Evolutionary conservation across 2,113 vertebrate species (phyloP).

Genomic region (Gymnogyps californianus): DNA sequence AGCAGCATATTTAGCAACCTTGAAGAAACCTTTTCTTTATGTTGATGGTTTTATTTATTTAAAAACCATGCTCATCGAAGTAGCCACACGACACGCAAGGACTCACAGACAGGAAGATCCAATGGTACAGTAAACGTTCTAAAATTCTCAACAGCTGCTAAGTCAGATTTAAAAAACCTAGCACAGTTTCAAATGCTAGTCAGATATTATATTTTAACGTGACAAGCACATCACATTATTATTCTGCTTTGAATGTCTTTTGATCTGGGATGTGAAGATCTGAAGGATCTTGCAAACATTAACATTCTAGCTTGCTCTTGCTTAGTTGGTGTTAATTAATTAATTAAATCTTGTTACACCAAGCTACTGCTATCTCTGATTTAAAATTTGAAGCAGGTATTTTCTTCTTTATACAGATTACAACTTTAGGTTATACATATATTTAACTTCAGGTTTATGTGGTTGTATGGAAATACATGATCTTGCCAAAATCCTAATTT

Average conservation of each 20-base stretch:
- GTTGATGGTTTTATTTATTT: conserved; percentile 28
- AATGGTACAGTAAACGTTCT: neutral
- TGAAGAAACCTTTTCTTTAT: conserved; percentile 10
- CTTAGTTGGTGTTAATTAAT: neutral
- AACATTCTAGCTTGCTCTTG: neutral
- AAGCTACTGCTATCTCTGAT: neutral
- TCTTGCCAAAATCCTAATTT: neutral
- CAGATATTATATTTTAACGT: neutral
- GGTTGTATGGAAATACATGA: neutral
- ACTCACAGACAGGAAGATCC: neutral
- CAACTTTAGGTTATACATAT: neutral
- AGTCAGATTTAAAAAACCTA: neutral
- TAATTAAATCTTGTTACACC: neutral
- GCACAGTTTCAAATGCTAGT: neutral
- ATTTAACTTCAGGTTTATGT: neutral
- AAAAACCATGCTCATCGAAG: neutral
- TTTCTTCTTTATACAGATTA: neutral
- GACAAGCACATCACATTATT: neutral
- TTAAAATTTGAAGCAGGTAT: neutral
- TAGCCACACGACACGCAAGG: neutral
- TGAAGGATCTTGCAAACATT: neutral
- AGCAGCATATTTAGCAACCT: conserved; percentile 32
- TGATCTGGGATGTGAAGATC: neutral
- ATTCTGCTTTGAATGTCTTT: neutral
- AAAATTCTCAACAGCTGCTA: neutral